Conservation (phyloP, 2,888 invertebrate species). For the Agrotis puta region DNA sequence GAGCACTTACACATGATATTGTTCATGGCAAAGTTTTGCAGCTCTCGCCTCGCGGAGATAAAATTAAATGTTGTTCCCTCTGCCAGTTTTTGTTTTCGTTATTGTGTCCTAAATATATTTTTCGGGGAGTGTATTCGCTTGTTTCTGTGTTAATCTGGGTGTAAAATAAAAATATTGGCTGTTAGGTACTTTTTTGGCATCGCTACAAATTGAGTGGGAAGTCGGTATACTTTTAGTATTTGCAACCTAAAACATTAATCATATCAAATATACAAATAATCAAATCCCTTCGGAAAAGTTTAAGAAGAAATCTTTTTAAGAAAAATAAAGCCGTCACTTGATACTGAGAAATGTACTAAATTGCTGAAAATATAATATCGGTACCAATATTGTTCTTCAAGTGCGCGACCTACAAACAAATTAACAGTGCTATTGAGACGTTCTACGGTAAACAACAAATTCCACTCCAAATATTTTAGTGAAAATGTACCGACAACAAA, state of each 20-base stretch:
- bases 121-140: constrained; percentile 51
- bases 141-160: constrained; percentile 49
- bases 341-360: neutral
- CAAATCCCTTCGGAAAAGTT: neutral
- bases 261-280: neutral
- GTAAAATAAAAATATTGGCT: constrained; percentile 50
- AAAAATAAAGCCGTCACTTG: neutral
- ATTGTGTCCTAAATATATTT: constrained; percentile 57
- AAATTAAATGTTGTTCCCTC: constrained; percentile 61
- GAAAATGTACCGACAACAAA: constrained; percentile 33
- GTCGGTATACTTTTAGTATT: neutral
- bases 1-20: constrained; percentile 69
- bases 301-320: fast-evolving
- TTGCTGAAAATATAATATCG: too few species aligned
- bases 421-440: constrained; percentile 25
- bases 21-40: constrained; percentile 58
- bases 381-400: neutral
- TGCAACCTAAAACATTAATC: neutral
- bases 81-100: constrained; percentile 61
- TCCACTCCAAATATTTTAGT: constrained; percentile 11
- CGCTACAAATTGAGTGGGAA: neutral
- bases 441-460: constrained; percentile 13
- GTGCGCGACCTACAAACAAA: constrained; percentile 17
- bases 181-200: constrained; percentile 32
- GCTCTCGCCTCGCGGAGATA: constrained; percentile 54